A percentile compares a stretch with the other conserved stretches of the same genome.
These are phyloP conservation scores for Drosophila demipolita DNA, from an alignment of 2,888 invertebrate genomes.

Conservation along the genomic window DNA sequence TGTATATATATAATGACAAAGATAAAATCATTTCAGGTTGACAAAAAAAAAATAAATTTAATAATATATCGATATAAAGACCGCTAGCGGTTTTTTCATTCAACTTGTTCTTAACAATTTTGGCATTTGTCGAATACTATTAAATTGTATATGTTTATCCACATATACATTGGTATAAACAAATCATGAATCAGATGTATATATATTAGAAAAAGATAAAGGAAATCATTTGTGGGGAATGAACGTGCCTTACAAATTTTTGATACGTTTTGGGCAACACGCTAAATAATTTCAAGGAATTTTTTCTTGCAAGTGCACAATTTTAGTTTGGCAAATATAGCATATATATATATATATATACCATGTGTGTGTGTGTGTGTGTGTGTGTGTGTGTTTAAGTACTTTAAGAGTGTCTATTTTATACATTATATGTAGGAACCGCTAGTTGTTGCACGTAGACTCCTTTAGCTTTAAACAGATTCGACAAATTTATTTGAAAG, in stretches of 20 bases:
- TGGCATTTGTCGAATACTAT: conserved; percentile 29
- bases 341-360: not conserved
- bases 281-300: conserved; percentile 1
- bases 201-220: not conserved
- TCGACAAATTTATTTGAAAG: not conserved
- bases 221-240: conserved; percentile 15
- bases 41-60: not conserved
- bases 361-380: not conserved
- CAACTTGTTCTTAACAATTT: not conserved
- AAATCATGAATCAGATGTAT: conserved; percentile 18
- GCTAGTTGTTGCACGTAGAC: conserved; percentile 5
- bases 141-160: conserved; percentile 21
- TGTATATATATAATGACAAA: not conserved
- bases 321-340: conserved; percentile 7
- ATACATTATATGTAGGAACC: not conserved
- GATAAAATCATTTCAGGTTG: not conserved
- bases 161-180: conserved; percentile 17
- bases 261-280: not conserved
- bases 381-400: not conserved
- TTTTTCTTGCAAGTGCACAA: conserved; percentile 5
- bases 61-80: not conserved
- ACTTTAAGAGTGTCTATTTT: not conserved
- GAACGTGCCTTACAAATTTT: conserved; percentile 1
- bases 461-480: conserved; percentile 4
- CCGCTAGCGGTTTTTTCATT: not conserved